These are phyloP conservation scores for Cephus rjabovi DNA, from an alignment of 2,888 invertebrate genomes.

Conservation along the genomic window DNA sequence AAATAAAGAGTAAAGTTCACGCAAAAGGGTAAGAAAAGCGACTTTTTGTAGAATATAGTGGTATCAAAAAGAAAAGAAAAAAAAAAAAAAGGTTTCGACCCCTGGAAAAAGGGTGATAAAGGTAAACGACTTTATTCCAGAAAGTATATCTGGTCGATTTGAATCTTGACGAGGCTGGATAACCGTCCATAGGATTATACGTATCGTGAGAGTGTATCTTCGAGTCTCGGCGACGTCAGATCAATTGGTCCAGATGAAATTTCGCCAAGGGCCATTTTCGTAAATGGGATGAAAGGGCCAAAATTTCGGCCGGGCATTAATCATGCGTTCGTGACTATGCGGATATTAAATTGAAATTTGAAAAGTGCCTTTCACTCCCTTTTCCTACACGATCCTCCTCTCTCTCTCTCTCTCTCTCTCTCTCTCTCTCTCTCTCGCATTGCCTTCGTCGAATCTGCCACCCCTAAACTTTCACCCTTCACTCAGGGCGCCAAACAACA, in stretches of 20 bases:
- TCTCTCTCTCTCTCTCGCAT: slow-evolving; percentile 25
- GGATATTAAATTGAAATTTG: background rate
- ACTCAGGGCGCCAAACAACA: background rate
- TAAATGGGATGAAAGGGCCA: background rate
- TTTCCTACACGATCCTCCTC: slow-evolving; percentile 13
- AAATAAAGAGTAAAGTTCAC: no score
- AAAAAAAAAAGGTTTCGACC: background rate
- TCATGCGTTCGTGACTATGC: background rate
- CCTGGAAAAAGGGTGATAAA: background rate
- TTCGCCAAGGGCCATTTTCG: background rate
- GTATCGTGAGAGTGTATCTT: background rate
- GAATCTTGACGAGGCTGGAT: background rate
- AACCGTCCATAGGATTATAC: background rate
- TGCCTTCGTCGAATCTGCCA: background rate
- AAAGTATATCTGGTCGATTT: background rate
- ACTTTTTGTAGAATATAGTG: no score
- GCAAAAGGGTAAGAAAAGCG: no score
- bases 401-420: slow-evolving; percentile 15
- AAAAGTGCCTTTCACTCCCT: slow-evolving; percentile 26
- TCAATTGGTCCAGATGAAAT: background rate
- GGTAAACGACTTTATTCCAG: background rate
- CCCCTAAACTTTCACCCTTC: background rate
- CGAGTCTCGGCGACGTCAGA: background rate
- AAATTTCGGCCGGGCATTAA: background rate
- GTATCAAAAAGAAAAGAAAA: no score